Percentiles rank a stretch among this genome's conserved stretches.
Evolutionary conservation across 2,113 vertebrate genomes (phyloP).

Genomic region (Microcebus tavaratra): DNA sequence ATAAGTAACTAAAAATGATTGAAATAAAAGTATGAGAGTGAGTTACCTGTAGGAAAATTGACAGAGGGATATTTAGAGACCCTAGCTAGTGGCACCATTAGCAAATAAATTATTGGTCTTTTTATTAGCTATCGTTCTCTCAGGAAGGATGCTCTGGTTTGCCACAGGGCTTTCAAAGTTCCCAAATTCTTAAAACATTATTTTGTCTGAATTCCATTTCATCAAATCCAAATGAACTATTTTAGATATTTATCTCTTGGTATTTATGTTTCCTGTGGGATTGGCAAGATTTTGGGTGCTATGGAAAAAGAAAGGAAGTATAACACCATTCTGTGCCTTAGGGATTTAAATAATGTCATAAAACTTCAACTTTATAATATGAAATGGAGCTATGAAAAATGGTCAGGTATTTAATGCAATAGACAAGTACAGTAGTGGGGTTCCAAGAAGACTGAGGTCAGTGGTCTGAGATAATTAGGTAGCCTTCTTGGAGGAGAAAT

Average conservation of each 20-base stretch:
- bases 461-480: not conserved
- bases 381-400: not conserved
- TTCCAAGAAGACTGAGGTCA: not conserved
- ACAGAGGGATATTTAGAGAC: not conserved
- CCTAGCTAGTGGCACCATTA: not conserved
- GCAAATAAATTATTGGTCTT: not conserved
- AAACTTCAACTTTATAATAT: not conserved
- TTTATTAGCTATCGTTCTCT: not conserved
- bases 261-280: not conserved
- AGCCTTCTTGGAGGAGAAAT: not conserved
- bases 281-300: not conserved
- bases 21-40: not conserved
- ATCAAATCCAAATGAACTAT: not conserved
- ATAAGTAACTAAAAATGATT: slow-evolving; percentile 34
- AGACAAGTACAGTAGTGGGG: not conserved
- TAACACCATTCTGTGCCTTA: not conserved
- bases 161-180: not conserved
- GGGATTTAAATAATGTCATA: not conserved
- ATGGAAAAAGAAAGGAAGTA: not conserved
- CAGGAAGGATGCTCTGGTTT: not conserved
- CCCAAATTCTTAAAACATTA: not conserved
- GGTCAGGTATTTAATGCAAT: not conserved
- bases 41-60: not conserved
- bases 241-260: not conserved
- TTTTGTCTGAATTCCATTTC: not conserved